Evolutionary conservation across 2,797 vertebrate genomes (phyloP).

Genomic region (Naso thynnoides): DNA sequence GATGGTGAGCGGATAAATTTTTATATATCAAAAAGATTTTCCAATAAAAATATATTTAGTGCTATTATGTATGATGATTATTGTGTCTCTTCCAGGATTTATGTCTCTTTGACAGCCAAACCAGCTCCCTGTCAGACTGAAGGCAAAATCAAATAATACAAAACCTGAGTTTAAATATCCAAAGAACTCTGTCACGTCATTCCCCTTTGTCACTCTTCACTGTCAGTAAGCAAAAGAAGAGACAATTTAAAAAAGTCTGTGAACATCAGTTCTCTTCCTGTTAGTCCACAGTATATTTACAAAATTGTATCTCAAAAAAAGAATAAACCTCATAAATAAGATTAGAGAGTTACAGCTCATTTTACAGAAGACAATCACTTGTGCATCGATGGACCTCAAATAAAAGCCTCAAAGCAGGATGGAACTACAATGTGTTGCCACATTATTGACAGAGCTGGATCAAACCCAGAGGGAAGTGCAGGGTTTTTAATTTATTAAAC

Average conservation of each 20-base stretch:
- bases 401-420: conserved; percentile 7
- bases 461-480: conserved; percentile 17
- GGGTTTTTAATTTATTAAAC: background rate
- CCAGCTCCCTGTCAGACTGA: background rate
- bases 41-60: background rate
- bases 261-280: background rate
- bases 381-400: background rate
- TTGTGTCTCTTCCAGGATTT: background rate
- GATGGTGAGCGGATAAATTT: background rate
- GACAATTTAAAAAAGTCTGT: background rate
- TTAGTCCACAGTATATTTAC: background rate
- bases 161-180: background rate
- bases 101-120: background rate
- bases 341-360: background rate
- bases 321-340: background rate
- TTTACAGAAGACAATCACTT: background rate
- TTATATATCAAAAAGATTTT: background rate
- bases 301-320: background rate
- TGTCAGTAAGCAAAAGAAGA: conserved; percentile 8
- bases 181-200: background rate
- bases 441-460: background rate
- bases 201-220: background rate
- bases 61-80: background rate
- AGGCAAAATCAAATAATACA: conserved; percentile 1
- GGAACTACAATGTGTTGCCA: background rate